These are phyloP conservation scores for Sisor rabdophorus DNA, from an alignment of 2,113 vertebrate genomes.

Conservation along the genomic window DNA sequence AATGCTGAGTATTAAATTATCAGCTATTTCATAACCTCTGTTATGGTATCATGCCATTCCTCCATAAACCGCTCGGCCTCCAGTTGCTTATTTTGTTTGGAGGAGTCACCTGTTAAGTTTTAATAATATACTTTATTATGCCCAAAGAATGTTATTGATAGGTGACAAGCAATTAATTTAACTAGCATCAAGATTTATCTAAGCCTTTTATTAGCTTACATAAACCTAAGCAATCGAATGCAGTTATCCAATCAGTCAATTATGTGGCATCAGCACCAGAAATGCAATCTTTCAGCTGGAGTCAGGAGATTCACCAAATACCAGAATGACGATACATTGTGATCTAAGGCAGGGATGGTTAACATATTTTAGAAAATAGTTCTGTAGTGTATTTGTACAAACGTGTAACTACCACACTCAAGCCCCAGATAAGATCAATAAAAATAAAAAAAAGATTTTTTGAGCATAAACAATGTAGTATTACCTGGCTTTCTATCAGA, in stretches of 20 bases:
- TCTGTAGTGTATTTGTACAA: not conserved
- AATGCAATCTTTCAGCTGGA: not conserved
- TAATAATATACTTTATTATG: not conserved
- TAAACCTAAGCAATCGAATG: not conserved
- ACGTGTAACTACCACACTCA: too few species aligned
- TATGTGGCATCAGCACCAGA: too few species aligned
- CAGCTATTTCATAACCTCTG: not conserved
- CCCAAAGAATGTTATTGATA: not conserved
- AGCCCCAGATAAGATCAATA: not conserved
- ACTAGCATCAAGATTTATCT: not conserved
- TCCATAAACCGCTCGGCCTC: not conserved
- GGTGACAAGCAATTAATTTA: not conserved
- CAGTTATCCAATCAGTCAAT: not conserved
- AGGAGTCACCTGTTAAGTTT: not conserved
- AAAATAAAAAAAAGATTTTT: not conserved
- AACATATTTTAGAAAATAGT: not conserved
- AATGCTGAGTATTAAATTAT: not conserved
- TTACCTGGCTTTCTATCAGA: too few species aligned
- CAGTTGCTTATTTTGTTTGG: not conserved
- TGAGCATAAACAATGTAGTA: too few species aligned
- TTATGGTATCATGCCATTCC: not conserved
- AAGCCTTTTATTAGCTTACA: not conserved
- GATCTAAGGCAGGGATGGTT: not conserved
- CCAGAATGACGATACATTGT: not conserved
- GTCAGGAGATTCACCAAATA: not conserved